Evolutionary conservation across 1,140 invertebrate genomes (phyloP).

Genomic region (Sycobia sp.): DNA sequence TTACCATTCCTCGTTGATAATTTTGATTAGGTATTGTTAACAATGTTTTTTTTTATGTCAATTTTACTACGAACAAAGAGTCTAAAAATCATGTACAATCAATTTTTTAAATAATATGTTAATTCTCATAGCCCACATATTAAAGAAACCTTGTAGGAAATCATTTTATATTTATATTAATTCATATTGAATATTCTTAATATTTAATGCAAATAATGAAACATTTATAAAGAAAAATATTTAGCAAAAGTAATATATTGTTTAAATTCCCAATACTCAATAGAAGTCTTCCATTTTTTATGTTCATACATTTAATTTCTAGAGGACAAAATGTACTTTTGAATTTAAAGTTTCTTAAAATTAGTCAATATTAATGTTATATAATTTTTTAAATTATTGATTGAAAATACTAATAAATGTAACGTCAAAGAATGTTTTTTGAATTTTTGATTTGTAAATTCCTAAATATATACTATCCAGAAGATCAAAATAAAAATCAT

Average conservation of each 20-base stretch:
- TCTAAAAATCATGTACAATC: slow-evolving; percentile 31
- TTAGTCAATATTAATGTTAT: too few species aligned
- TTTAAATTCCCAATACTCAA: background rate
- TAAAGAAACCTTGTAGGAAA: slow-evolving; percentile 18
- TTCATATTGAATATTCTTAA: background rate
- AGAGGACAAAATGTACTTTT: slow-evolving; percentile 17
- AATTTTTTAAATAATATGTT: slow-evolving; percentile 22
- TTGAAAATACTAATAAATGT: too few species aligned
- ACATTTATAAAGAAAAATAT: background rate
- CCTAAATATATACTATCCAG: too few species aligned
- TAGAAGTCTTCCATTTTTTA: slow-evolving; percentile 21
- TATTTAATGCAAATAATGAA: slow-evolving; percentile 11
- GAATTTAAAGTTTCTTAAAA: too few species aligned
- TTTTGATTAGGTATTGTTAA: slow-evolving; percentile 48
- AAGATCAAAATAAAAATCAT: too few species aligned
- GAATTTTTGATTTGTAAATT: too few species aligned
- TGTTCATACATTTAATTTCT: slow-evolving; percentile 5
- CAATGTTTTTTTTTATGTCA: slow-evolving; percentile 38
- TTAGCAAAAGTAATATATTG: background rate
- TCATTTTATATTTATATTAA: slow-evolving; percentile 21
- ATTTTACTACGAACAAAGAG: slow-evolving; percentile 47
- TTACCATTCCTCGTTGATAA: slow-evolving; percentile 51
- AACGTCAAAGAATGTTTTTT: too few species aligned
- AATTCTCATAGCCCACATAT: slow-evolving; percentile 28
- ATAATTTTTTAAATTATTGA: too few species aligned